phyloP scores from a whole-genome alignment of 2,113 vertebrate species.

The Corythornis madagascariensis region DNA sequence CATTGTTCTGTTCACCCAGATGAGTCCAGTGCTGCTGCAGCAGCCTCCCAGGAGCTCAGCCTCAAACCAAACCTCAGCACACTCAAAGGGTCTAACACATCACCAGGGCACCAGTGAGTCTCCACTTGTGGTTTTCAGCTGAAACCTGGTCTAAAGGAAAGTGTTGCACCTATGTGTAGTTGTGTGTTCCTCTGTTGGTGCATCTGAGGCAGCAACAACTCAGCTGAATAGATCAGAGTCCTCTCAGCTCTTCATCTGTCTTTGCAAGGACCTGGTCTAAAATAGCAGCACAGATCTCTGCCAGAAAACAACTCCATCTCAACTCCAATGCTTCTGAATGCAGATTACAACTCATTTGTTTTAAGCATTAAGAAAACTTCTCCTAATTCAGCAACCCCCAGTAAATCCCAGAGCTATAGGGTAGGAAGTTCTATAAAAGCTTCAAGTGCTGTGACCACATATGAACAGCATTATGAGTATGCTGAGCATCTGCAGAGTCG shows the following conservation, averaged over 20 bases:
- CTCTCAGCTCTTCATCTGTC: not conserved
- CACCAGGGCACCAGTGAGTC: not conserved
- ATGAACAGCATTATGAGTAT: conserved; percentile 34
- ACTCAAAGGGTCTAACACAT: not conserved
- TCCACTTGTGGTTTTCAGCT: rapidly evolving
- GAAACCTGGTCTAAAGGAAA: not conserved
- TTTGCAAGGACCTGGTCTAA: not conserved
- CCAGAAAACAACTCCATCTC: not conserved
- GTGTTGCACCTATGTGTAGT: rapidly evolving
- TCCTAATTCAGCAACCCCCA: conserved; percentile 15
- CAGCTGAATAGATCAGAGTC: not conserved
- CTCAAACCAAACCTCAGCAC: not conserved
- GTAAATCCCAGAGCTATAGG: conserved; percentile 8
- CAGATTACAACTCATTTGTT: not conserved
- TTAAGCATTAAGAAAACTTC: not conserved
- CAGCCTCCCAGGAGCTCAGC: rapidly evolving
- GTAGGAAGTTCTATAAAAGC: conserved; percentile 13
- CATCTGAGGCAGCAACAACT: not conserved
- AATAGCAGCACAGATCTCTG: not conserved
- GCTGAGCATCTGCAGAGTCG: conserved; percentile 56
- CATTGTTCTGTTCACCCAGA: not conserved
- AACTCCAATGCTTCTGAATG: not conserved
- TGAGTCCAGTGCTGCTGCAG: not conserved
- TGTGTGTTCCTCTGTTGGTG: not conserved
- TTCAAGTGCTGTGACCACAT: conserved; percentile 12